A percentile compares a stretch with the other conserved stretches of the same genome.
These are phyloP conservation scores for Microtus montanus DNA, from an alignment of 2,113 vertebrate genomes.

Conservation along the genomic window DNA sequence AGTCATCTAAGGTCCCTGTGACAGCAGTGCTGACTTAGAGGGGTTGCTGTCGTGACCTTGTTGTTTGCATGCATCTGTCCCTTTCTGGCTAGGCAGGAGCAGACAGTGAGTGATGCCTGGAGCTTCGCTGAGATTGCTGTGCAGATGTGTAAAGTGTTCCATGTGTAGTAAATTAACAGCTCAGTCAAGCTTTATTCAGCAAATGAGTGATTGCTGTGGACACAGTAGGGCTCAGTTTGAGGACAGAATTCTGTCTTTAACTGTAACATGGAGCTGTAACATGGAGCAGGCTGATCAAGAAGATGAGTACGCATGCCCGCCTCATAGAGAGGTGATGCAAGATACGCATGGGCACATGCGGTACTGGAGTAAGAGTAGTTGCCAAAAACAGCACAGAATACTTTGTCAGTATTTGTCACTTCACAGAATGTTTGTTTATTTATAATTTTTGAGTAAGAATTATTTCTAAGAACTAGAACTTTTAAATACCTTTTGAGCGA, in stretches of 20 bases:
- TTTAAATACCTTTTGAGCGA: conserved; percentile 1
- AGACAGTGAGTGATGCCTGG: background rate
- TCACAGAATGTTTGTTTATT: background rate
- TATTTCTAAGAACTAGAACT: conserved; percentile 50
- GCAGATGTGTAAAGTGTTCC: background rate
- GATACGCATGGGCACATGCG: background rate
- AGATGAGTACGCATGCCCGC: background rate
- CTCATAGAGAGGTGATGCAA: background rate
- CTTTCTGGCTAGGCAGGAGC: background rate
- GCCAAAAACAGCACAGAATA: background rate
- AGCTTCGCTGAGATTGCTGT: background rate
- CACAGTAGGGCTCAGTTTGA: background rate
- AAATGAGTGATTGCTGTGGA: background rate
- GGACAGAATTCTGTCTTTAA: background rate
- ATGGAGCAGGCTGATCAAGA: background rate
- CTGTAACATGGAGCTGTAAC: background rate
- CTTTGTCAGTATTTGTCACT: background rate
- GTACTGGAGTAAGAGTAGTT: background rate
- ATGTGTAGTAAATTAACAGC: background rate
- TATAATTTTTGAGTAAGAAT: background rate
- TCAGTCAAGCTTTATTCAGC: conserved; percentile 35
- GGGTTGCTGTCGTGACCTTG: background rate
- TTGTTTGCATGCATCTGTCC: background rate
- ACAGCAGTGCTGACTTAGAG: background rate
- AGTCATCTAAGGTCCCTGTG: background rate